Base-by-base conservation (phyloP, 2,797 vertebrate genomes). In the Falco cherrug region DNA sequence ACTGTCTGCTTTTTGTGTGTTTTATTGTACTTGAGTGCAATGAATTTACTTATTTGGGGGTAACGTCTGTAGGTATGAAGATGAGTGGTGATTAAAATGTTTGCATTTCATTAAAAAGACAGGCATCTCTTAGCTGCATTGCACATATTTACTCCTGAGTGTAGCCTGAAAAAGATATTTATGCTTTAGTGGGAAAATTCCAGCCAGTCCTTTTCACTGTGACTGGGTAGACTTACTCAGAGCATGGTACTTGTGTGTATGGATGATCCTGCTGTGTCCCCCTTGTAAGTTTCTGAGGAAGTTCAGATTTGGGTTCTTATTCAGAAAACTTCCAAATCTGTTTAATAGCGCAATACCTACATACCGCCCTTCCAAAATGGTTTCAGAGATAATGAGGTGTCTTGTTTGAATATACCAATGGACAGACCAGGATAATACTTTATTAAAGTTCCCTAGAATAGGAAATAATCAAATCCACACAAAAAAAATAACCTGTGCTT, bases 61-160 rank as follows among this genome's bases (percentile, higher is more conserved):
- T 94, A 76, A 84, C 96, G 35, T 93, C 95, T 94, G 56, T 86
- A 89, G 76, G 33, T 94, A 61, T 73, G 73, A 74, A 86, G 87
- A 83, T 56, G 95, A 91, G 81, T 59, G 68, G 24, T 77, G 70
- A 75, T 92, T 73, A 90, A 95, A 82, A 75, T 78, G 50, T 35
- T 83, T 93, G 37, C 59, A 41, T 91, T 95, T 94, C 16, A 33
- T 84, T 84, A 54, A 63, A 25, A 54, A 77, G 47, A 31, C 28
- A 69, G 51, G 20, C 13, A 28, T 86, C 11, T 65, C 43, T 76
- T 80, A 29, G 43, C 21, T 92, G 6, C 65, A 29, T 86, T 74
- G 39, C 35, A 41, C 13, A 0, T 73, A 37, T 84, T 93, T 92
- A 64, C 31, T 21, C 6, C 39, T 15, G 13, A 57, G 8, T 1